Conservation (phyloP, 1,140 invertebrate species). For the Trypoxylus dichotomus region DNA sequence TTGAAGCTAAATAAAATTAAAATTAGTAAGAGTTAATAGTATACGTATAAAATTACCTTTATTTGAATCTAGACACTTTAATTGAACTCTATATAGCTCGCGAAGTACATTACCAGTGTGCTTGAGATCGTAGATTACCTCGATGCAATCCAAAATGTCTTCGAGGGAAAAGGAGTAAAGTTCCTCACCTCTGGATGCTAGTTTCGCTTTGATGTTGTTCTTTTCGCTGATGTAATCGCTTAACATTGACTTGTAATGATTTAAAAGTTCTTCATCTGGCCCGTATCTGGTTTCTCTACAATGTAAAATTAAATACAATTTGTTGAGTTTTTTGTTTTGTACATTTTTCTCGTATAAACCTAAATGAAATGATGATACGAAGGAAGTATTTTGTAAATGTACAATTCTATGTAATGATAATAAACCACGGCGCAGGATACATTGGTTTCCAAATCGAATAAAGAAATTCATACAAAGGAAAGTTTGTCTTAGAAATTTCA, state of each 20-base stretch:
- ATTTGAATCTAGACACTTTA: constrained; percentile 5
- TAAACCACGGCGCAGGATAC: no score
- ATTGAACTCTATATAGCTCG: background rate
- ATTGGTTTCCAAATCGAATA: no score
- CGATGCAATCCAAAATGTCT: background rate
- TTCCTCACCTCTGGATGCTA: background rate
- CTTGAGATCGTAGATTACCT: background rate
- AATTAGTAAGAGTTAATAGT: background rate
- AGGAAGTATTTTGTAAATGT: no score
- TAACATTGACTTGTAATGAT: constrained; percentile 19
- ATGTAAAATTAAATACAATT: background rate
- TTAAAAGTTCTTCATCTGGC: background rate
- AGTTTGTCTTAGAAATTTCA: no score
- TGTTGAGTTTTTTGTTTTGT: background rate
- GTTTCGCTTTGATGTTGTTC: background rate
- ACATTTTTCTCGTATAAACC: no score
- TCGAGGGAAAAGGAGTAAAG: background rate
- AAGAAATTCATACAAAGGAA: no score
- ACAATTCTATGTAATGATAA: no score
- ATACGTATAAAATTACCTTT: background rate
- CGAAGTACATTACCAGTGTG: background rate
- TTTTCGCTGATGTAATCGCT: background rate
- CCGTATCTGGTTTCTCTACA: background rate
- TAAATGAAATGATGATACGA: no score
- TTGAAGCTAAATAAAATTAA: background rate